Percentiles rank a stretch among this genome's conserved stretches.
Evolutionary conservation across 37 sponge, comb jelly and placozoan genomes (phyloP).

Genomic region (Geodia barretti): DNA sequence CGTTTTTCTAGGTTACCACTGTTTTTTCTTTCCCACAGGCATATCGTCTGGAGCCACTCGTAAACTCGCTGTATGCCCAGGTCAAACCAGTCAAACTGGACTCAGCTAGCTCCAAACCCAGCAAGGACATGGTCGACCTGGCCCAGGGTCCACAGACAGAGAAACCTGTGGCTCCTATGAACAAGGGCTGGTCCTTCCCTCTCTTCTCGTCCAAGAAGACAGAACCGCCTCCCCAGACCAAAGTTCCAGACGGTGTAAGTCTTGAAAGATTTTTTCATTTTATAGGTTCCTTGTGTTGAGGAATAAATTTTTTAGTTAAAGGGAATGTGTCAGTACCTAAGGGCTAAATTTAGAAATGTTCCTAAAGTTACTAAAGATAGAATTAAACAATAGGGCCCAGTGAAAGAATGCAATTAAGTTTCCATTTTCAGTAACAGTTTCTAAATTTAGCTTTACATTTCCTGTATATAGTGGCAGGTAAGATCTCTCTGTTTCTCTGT

Average conservation of each 20-base stretch:
- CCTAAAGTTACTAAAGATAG: no score
- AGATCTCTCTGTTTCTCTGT: no score
- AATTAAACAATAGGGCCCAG: no score
- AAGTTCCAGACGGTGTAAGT: slow-evolving; percentile 30
- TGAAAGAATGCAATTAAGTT: no score
- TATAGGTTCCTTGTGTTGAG: no score
- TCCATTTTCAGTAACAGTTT: no score
- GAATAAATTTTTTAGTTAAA: no score
- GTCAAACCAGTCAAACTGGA: slow-evolving; percentile 77
- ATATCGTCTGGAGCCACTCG: slow-evolving; percentile 87
- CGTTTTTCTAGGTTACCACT: not conserved
- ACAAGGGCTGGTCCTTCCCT: slow-evolving; percentile 10
- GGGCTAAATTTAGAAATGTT: no score
- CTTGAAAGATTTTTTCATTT: no score
- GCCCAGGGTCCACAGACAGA: slow-evolving; percentile 58
- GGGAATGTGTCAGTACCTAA: no score
- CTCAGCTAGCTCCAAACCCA: slow-evolving; percentile 59
- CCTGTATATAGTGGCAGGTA: no score
- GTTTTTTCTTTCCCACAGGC: slow-evolving; percentile 49
- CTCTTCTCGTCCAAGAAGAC: not conserved
- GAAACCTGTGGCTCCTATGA: not conserved
- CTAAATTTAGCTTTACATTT: no score
- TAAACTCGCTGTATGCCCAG: slow-evolving; percentile 65
- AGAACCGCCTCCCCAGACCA: not conserved
- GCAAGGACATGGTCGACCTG: slow-evolving; percentile 41